These are phyloP conservation scores for Crax fasciolata DNA, from an alignment of 2,797 vertebrate species.

Conservation along the genomic window DNA sequence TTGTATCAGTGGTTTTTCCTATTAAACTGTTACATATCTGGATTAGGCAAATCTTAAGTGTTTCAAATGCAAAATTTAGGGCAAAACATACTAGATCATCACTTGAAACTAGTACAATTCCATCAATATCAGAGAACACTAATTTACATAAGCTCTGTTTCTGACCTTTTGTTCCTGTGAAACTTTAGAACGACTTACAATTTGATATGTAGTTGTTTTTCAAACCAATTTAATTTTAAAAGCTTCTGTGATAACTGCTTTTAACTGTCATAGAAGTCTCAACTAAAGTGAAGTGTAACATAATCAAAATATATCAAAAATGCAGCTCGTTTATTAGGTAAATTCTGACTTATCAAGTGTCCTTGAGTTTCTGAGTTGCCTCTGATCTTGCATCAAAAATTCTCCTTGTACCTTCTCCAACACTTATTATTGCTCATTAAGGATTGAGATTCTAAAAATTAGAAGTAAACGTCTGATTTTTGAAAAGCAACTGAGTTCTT, in stretches of 20 bases:
- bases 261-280: conserved; percentile 45
- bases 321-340: conserved; percentile 67
- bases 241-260: conserved; percentile 59
- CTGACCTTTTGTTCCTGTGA: conserved; percentile 47
- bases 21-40: not conserved
- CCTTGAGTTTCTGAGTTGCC: conserved; percentile 38
- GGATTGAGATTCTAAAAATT: conserved; percentile 50
- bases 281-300: conserved; percentile 36
- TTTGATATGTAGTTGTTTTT: conserved; percentile 32
- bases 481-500: conserved; percentile 25
- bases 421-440: conserved; percentile 68
- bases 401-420: conserved; percentile 63
- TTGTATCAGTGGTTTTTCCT: not conserved
- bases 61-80: not conserved
- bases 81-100: not conserved
- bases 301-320: conserved; percentile 55
- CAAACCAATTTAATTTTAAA: conserved; percentile 61
- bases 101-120: not conserved
- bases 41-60: not conserved
- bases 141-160: conserved; percentile 26
- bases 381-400: conserved; percentile 66
- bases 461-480: conserved; percentile 25
- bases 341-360: conserved; percentile 64
- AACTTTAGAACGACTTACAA: conserved; percentile 41
- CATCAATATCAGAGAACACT: not conserved